Evolutionary conservation across 2,797 vertebrate species (phyloP).

Genomic region (Acanthurus leucopareius): DNA sequence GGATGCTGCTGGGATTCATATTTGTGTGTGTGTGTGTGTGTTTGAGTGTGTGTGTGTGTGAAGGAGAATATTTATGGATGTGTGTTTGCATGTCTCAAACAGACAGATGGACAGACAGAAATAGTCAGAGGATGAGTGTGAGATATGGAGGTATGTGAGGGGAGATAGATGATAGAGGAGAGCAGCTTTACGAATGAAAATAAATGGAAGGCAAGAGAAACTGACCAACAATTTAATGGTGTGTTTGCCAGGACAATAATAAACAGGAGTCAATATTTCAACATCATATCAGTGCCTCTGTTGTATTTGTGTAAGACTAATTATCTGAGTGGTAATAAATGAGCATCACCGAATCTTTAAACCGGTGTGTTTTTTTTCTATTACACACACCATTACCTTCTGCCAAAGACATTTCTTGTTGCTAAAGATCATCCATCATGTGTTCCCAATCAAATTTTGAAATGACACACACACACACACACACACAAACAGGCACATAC

Average conservation of each 20-base stretch:
- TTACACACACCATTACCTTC: slow-evolving; percentile 82
- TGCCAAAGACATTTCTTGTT: slow-evolving; percentile 63
- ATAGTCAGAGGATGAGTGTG: slow-evolving; percentile 61
- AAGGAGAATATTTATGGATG: slow-evolving; percentile 52
- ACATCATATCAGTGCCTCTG: slow-evolving; percentile 57
- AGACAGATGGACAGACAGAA: slow-evolving; percentile 71
- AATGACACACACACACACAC: slow-evolving; percentile 32
- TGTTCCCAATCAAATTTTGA: slow-evolving; percentile 68
- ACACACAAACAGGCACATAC: slow-evolving; percentile 2
- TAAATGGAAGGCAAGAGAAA: slow-evolving; percentile 49
- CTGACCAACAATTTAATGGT: slow-evolving; percentile 66
- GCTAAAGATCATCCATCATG: slow-evolving; percentile 73
- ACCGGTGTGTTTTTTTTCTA: slow-evolving; percentile 54
- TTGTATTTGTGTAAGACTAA: slow-evolving; percentile 72
- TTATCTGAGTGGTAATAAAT: slow-evolving; percentile 69
- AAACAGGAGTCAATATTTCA: slow-evolving; percentile 69
- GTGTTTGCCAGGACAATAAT: slow-evolving; percentile 68
- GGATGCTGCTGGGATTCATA: slow-evolving; percentile 52
- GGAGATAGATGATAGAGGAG: slow-evolving; percentile 35
- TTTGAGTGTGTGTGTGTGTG: slow-evolving; percentile 28
- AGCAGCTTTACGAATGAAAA: slow-evolving; percentile 50
- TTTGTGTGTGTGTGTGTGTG: slow-evolving; percentile 21
- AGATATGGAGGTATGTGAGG: slow-evolving; percentile 50
- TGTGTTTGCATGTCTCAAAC: slow-evolving; percentile 39
- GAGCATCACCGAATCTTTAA: slow-evolving; percentile 53